A percentile compares a stretch with the other conserved stretches of the same genome.
Conservation (phyloP, 2,797 vertebrate genomes). For the Tenualosa ilisha region DNA sequence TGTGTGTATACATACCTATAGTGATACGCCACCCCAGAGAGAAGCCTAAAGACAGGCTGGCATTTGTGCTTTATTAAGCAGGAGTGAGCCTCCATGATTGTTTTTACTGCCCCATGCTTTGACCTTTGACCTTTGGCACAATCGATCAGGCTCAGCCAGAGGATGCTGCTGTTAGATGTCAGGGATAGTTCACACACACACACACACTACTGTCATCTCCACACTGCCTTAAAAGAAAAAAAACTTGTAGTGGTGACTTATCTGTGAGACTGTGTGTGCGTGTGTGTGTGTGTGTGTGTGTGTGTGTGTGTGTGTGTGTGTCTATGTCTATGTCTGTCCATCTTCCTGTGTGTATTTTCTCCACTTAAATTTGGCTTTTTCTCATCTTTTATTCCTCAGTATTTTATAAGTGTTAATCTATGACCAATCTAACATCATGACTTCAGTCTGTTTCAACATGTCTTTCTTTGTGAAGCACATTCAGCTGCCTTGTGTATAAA, state of each 20-base stretch:
- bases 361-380: too few species aligned
- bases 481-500: too few species aligned
- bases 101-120: constrained; percentile 31
- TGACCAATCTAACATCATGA: too few species aligned
- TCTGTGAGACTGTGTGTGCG: background rate
- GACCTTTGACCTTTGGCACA: constrained; percentile 27
- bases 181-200: background rate
- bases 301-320: too few species aligned
- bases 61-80: constrained; percentile 16
- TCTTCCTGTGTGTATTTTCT: too few species aligned
- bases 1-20: background rate
- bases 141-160: constrained; percentile 9
- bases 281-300: too few species aligned
- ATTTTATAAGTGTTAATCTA: too few species aligned
- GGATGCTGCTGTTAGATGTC: background rate
- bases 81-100: constrained; percentile 21
- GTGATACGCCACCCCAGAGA: constrained; percentile 34
- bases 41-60: constrained; percentile 11
- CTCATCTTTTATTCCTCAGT: too few species aligned
- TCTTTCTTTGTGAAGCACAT: too few species aligned
- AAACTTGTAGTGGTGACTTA: too few species aligned
- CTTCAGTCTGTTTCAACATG: too few species aligned
- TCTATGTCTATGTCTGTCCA: too few species aligned
- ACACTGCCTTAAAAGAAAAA: constrained; percentile 14
- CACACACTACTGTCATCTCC: background rate